Base-by-base conservation (phyloP, 2,888 invertebrate species). In the Mongoloraphidia duomilia region DNA sequence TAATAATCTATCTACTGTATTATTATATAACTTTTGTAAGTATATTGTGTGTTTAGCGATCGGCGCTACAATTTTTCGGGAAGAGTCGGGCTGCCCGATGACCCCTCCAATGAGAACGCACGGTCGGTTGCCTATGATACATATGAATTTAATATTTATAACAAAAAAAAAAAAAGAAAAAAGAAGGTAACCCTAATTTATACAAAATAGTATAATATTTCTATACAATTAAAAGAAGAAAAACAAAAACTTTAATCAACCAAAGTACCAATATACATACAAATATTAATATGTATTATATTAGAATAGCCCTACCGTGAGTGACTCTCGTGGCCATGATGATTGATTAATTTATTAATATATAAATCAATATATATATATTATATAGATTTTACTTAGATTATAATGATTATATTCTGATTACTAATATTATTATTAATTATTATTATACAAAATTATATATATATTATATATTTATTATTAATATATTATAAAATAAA, bases 251-350 rank as follows among this genome's bases (percentile, higher is more conserved):
- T 72, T 73, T 75, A 76, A 76, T 76, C 75, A 76, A 66, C 64
- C 67, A 79, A 81, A 72, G 81, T 81, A 81, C 82, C 81, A 81
- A 80, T 71, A 72, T 73, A 72, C 71, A 54, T 48, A 51, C 52
- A 49, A 49, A 58, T 70, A 71, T 65, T 68, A 68, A 68, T 63
- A 65, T 69, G 66, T 66, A 65, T 64, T 63, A 63, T 64, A 59
- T 58, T 64, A 64, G 61, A 50, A 50, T 49, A 44, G 8, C 52
- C 50, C 37, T 17, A 38, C 38, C 36, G 46, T 51, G 52, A 53
- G 45, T 50, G 50, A 45, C 47, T 26, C 43, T 47, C 46, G 49
- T 46, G 49, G 48, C 49, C 47, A 50, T 56, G 55, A 56, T 50
- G 53, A 56, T 56, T 58, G 56, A 58, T 52, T 50, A 45, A 50